These are phyloP conservation scores for Merluccius polli DNA, from an alignment of 2,797 vertebrate genomes.

Conservation along the genomic window DNA sequence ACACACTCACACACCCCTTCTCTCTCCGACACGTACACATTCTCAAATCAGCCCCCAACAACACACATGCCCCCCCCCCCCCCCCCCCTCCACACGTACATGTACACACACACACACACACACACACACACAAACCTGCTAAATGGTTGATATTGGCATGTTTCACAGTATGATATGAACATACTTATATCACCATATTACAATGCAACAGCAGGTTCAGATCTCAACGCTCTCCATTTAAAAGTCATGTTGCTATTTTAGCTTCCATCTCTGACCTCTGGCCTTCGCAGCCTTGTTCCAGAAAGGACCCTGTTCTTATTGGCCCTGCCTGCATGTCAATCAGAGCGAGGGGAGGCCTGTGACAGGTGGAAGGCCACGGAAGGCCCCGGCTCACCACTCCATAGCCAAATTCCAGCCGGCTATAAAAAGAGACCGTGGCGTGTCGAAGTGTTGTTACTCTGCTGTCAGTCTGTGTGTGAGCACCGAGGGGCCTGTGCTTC, in stretches of 20 bases:
- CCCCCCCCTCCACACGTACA: no score
- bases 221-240: conserved; percentile 73
- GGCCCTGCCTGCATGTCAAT: conserved; percentile 50
- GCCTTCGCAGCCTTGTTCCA: conserved; percentile 61
- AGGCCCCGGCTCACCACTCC: conserved; percentile 18
- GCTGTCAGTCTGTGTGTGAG: conserved; percentile 54
- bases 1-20: not conserved
- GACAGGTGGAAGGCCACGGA: conserved; percentile 53
- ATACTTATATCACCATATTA: not conserved
- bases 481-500: conserved; percentile 53
- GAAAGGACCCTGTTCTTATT: conserved; percentile 31
- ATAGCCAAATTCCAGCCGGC: conserved; percentile 35
- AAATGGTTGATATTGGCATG: not conserved
- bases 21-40: not conserved
- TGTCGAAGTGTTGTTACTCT: conserved; percentile 32
- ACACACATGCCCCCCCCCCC: no score
- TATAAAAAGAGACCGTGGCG: conserved; percentile 69
- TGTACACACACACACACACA: not conserved
- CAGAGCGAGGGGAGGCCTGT: conserved; percentile 25
- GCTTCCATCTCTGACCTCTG: conserved; percentile 69
- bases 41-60: not conserved
- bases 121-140: no score
- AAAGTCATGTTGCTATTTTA: conserved; percentile 86
- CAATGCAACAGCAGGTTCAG: conserved; percentile 38
- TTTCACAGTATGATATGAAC: not conserved